These are phyloP conservation scores for Amphimallon solstitiale DNA, from an alignment of 2,888 invertebrate genomes.

Conservation along the genomic window DNA sequence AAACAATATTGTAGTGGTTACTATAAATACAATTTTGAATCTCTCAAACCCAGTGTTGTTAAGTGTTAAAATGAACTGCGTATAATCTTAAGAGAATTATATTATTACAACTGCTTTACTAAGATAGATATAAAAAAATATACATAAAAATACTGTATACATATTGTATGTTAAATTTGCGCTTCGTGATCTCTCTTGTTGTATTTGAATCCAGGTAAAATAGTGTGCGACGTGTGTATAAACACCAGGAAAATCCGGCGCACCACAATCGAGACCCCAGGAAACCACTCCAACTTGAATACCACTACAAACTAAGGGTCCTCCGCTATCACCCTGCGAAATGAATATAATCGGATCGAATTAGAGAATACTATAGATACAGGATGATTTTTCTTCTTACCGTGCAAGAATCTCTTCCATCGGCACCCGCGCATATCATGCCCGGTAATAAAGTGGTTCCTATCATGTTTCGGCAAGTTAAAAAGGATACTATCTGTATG, in stretches of 20 bases:
- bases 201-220: slow-evolving; percentile 35
- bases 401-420: slow-evolving; percentile 42
- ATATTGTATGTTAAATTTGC: background rate
- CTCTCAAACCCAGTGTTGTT: too few relatives aligned
- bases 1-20: too few relatives aligned
- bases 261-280: slow-evolving; percentile 48
- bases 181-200: background rate
- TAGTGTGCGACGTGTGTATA: slow-evolving; percentile 40
- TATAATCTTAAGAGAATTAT: too few relatives aligned
- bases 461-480: slow-evolving; percentile 23
- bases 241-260: slow-evolving; percentile 36
- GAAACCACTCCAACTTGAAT: slow-evolving; percentile 54
- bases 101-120: too few relatives aligned
- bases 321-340: slow-evolving; percentile 56
- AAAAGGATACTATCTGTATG: slow-evolving; percentile 20
- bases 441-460: slow-evolving; percentile 13
- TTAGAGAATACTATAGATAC: background rate
- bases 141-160: background rate
- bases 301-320: slow-evolving; percentile 53
- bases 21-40: too few relatives aligned
- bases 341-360: background rate
- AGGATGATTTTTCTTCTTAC: slow-evolving; percentile 4
- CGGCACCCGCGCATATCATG: slow-evolving; percentile 43
- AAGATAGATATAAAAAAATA: slow-evolving; percentile 34
- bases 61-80: too few relatives aligned